These are phyloP conservation scores for Agapornis roseicollis DNA, from an alignment of 2,113 vertebrate genomes.

Conservation along the genomic window DNA sequence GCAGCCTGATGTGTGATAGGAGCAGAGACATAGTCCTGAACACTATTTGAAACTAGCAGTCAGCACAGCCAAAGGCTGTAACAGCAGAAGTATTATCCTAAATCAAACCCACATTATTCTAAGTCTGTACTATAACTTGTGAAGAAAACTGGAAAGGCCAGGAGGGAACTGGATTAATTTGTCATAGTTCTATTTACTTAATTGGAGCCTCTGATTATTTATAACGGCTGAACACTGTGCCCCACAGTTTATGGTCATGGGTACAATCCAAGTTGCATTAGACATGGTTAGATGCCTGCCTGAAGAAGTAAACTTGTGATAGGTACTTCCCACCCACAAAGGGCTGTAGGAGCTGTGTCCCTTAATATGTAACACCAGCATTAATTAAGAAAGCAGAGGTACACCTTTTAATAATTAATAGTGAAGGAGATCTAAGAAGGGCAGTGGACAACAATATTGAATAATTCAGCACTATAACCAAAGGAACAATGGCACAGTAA, in stretches of 20 bases:
- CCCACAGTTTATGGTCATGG: neutral
- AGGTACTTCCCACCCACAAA: neutral
- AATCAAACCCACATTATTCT: neutral
- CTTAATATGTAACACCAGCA: neutral
- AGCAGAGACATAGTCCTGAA: neutral
- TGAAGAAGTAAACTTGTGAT: neutral
- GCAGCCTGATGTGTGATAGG: neutral
- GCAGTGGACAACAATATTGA: neutral
- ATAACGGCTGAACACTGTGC: neutral
- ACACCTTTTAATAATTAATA: constrained; percentile 41
- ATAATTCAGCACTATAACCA: constrained; percentile 49
- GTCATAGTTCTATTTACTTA: neutral
- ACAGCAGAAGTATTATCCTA: neutral
- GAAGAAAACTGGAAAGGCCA: neutral
- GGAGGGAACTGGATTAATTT: neutral
- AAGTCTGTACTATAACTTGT: neutral
- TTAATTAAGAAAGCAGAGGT: constrained; percentile 17
- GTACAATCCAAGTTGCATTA: neutral
- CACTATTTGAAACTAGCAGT: neutral
- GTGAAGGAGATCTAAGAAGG: neutral
- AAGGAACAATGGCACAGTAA: constrained; percentile 29
- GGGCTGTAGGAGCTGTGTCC: neutral
- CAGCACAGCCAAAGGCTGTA: neutral
- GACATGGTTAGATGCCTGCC: neutral
- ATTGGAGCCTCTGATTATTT: neutral